Conservation (phyloP, 1,140 invertebrate species). For the Proales similis region DNA sequence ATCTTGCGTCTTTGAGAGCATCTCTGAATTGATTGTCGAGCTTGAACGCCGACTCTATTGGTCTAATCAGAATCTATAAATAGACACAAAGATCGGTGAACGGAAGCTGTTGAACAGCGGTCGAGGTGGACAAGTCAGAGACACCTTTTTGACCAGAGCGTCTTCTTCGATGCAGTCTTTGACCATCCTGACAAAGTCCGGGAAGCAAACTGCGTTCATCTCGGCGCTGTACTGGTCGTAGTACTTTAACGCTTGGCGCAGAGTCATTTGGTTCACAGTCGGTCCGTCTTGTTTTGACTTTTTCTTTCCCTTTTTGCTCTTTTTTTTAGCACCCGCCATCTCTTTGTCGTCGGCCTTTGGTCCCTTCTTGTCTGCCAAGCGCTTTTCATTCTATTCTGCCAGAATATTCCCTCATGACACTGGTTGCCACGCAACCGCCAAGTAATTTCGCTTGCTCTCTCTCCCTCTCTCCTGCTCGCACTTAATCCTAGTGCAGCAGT, state of each 20-base stretch:
- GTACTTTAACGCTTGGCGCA: slow-evolving; percentile 19
- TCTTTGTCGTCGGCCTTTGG: slow-evolving; percentile 2
- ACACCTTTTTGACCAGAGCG: slow-evolving; percentile 9
- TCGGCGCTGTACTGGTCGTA: slow-evolving; percentile 13
- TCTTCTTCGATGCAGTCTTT: slow-evolving; percentile 16
- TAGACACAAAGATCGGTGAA: too few relatives aligned
- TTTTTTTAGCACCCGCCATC: slow-evolving; percentile 21
- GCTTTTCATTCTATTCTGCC: too few relatives aligned
- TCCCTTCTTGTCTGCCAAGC: too few relatives aligned
- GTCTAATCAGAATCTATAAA: too few relatives aligned
- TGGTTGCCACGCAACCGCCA: too few relatives aligned
- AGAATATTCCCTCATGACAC: too few relatives aligned
- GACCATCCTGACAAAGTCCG: slow-evolving; percentile 14
- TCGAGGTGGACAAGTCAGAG: too few relatives aligned
- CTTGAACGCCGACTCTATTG: slow-evolving; percentile 28
- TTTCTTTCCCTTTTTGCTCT: slow-evolving; percentile 14
- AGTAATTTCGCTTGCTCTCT: too few relatives aligned
- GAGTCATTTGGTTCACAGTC: slow-evolving; percentile 3
- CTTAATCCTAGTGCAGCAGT: too few relatives aligned
- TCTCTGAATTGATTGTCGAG: slow-evolving; percentile 25
- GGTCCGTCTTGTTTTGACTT: slow-evolving; percentile 6
- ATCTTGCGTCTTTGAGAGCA: slow-evolving; percentile 10
- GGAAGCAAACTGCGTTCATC: not conserved
- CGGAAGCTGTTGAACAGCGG: too few relatives aligned
- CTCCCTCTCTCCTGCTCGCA: too few relatives aligned